Evolutionary conservation across 2,888 invertebrate species (phyloP).

Genomic region (Selenia dentaria): DNA sequence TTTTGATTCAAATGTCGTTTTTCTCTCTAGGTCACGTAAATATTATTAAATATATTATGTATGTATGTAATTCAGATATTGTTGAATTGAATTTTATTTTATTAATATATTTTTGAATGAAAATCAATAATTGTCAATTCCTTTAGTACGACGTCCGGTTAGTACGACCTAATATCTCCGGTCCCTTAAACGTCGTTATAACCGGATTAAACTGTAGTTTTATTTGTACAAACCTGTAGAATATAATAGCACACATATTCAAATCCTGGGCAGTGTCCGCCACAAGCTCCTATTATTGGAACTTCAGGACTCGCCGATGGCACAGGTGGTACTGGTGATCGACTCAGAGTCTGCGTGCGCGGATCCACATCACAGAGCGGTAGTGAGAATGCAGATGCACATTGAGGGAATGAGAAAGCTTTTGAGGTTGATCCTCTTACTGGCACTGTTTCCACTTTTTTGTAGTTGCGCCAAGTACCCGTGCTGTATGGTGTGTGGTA

Average conservation of each 20-base stretch:
- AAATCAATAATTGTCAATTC: no score
- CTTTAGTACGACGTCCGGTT: no score
- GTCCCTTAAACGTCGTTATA: no score
- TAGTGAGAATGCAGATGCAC: conserved; percentile 74
- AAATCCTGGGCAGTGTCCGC: conserved; percentile 88
- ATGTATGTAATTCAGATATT: neutral
- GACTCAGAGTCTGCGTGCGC: conserved; percentile 44
- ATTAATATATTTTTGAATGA: no score
- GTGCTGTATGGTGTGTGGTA: conserved; percentile 77
- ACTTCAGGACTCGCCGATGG: conserved; percentile 76
- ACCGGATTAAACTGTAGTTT: no score
- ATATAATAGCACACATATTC: conserved; percentile 90
- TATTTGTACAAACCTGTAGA: conserved; percentile 84
- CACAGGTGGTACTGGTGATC: conserved; percentile 62
- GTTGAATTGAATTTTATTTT: no score
- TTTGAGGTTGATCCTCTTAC: conserved; percentile 48
- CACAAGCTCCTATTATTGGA: conserved; percentile 87
- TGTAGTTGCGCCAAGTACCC: conserved; percentile 67
- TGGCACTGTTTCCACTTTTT: conserved; percentile 57
- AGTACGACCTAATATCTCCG: no score
- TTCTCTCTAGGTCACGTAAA: no score
- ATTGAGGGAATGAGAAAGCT: conserved; percentile 67
- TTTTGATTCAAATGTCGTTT: no score
- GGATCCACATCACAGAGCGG: conserved; percentile 65
- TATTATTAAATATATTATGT: no score